Evolutionary conservation across 2,797 vertebrate species (phyloP).

Genomic region (Eulemur mongoz): DNA sequence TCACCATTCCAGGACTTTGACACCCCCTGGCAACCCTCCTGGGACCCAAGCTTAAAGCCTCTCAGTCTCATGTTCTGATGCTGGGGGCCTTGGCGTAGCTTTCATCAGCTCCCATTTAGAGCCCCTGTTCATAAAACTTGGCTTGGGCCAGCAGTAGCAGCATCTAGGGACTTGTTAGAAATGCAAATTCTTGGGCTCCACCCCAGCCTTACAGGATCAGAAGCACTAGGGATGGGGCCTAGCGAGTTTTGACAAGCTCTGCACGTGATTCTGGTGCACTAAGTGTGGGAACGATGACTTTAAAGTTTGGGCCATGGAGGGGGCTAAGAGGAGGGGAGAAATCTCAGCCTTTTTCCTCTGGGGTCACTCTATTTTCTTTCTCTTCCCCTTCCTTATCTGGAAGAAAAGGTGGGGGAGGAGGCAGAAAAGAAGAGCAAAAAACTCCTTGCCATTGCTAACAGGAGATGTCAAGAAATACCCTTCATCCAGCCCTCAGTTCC

Average conservation of each 20-base stretch:
- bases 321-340: not conserved
- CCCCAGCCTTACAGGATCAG: not conserved
- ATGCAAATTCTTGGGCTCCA: slow-evolving; percentile 39
- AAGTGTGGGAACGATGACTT: slow-evolving; percentile 19
- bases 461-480: not conserved
- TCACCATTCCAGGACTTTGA: not conserved
- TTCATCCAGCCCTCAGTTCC: not conserved
- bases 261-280: not conserved
- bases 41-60: not conserved
- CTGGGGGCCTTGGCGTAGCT: not conserved
- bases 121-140: not conserved
- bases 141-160: not conserved
- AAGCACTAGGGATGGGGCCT: not conserved
- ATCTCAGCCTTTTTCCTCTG: slow-evolving; percentile 4
- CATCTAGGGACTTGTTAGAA: slow-evolving; percentile 36
- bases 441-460: not conserved
- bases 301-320: not conserved
- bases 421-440: not conserved
- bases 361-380: not conserved
- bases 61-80: not conserved
- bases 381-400: not conserved
- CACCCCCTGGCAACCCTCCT: not conserved
- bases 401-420: not conserved
- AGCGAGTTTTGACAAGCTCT: slow-evolving; percentile 41
- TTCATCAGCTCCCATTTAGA: not conserved